A percentile compares a stretch with the other conserved stretches of the same genome.
Evolutionary conservation across 2,888 invertebrate species (phyloP).

Genomic region (Rotaria macrura): DNA sequence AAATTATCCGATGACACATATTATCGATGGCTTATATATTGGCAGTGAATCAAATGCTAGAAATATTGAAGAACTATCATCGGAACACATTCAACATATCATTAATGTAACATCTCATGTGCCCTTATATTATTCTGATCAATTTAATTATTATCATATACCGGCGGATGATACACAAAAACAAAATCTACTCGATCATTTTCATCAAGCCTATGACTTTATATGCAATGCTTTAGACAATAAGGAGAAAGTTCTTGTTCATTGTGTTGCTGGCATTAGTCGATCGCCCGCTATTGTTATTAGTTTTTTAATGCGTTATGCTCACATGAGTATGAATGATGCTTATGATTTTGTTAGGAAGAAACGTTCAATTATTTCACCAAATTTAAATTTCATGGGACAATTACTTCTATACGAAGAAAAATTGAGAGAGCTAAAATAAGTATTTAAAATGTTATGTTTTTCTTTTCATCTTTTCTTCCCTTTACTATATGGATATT

Average conservation of each 20-base stretch:
- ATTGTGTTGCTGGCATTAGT: not conserved
- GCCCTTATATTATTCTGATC: not conserved
- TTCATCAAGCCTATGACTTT: not conserved
- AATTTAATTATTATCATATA: not conserved
- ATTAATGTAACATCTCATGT: slow-evolving; percentile 8
- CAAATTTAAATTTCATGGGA: not conserved
- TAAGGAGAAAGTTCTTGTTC: slow-evolving; percentile 5
- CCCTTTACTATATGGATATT: not conserved
- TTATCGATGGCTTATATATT: not conserved
- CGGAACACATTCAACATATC: not conserved
- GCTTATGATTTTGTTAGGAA: not conserved
- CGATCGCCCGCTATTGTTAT: not conserved
- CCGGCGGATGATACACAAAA: not conserved
- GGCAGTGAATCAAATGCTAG: not conserved
- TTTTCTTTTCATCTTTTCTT: not conserved
- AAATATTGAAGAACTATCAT: not conserved
- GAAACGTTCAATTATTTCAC: not conserved
- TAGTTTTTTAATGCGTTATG: not conserved
- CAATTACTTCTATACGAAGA: slow-evolving; percentile 18
- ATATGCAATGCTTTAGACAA: not conserved
- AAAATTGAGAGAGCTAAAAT: not conserved
- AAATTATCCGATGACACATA: not conserved
- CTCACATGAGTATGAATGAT: not conserved
- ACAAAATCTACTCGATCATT: not conserved
- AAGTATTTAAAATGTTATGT: not conserved